These are phyloP conservation scores for Brenthis hecate DNA, from an alignment of 2,888 invertebrate genomes.

Conservation along the genomic window DNA sequence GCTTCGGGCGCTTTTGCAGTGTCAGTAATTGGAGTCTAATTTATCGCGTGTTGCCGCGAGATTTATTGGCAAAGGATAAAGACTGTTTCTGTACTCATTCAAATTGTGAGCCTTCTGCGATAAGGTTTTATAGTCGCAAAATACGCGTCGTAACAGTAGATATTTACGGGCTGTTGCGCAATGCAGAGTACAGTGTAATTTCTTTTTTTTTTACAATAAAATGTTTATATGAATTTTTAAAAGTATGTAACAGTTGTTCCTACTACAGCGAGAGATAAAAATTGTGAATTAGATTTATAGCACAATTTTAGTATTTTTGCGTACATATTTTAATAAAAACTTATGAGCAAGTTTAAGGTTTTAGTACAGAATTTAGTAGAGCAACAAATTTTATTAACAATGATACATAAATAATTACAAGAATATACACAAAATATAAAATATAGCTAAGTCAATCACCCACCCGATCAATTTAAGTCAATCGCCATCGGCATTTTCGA, in stretches of 20 bases:
- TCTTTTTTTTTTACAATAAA: constrained; percentile 12
- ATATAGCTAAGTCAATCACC: constrained; percentile 51
- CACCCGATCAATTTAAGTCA: constrained; percentile 57
- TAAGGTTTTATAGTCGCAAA: constrained; percentile 20
- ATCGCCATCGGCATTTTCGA: constrained; percentile 43
- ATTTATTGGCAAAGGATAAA: constrained; percentile 58
- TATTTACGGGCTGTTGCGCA: constrained; percentile 21
- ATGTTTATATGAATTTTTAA: neutral
- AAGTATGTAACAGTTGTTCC: constrained; percentile 11
- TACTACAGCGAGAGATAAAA: constrained; percentile 2
- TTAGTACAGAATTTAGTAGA: constrained; percentile 42
- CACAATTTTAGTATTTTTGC: neutral
- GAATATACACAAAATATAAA: constrained; percentile 66
- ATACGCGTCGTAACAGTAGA: constrained; percentile 14
- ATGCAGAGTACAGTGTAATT: constrained; percentile 7
- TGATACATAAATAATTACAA: constrained; percentile 70
- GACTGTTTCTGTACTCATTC: constrained; percentile 52
- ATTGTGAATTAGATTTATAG: constrained; percentile 7
- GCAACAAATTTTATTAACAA: constrained; percentile 71
- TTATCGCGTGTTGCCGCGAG: constrained; percentile 55
- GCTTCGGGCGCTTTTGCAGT: constrained; percentile 35
- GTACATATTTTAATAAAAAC: constrained; percentile 34
- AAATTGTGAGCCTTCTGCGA: constrained; percentile 26
- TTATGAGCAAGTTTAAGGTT: constrained; percentile 14
- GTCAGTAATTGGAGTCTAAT: constrained; percentile 56